A percentile compares a stretch with the other conserved stretches of the same genome.
These are phyloP conservation scores for Drosophila greeni DNA, from an alignment of 2,888 invertebrate genomes.

Conservation along the genomic window DNA sequence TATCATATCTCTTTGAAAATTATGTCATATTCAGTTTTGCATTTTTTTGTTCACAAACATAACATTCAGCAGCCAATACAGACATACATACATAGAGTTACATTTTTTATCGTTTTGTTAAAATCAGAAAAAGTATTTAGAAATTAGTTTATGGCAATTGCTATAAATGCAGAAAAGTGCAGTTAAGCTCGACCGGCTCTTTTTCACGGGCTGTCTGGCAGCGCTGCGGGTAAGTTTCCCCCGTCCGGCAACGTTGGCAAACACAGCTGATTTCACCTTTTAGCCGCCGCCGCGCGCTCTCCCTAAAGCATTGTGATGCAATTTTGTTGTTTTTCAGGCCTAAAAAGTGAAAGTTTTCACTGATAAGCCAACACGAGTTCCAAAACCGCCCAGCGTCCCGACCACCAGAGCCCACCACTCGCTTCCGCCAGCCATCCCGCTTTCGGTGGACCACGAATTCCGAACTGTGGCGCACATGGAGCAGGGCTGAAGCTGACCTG, in stretches of 20 bases:
- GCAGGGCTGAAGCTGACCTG: constrained; percentile 20
- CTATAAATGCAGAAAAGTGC: not conserved
- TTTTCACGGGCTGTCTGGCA: constrained; percentile 3
- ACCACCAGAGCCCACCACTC: not conserved
- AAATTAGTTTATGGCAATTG: not conserved
- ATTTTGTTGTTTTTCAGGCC: constrained; percentile 57
- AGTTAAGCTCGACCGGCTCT: not conserved
- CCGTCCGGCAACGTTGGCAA: constrained; percentile 1
- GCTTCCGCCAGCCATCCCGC: not conserved
- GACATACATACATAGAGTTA: not conserved
- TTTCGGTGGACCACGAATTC: not conserved
- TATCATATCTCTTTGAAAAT: not conserved
- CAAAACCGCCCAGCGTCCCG: constrained; percentile 16
- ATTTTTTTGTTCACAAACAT: not conserved
- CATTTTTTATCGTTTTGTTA: not conserved
- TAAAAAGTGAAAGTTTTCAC: constrained; percentile 67
- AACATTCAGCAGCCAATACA: not conserved
- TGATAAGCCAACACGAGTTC: constrained; percentile 22
- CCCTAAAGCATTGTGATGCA: constrained; percentile 62
- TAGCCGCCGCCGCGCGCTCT: constrained; percentile 32
- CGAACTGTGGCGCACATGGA: constrained; percentile 24
- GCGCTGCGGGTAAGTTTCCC: not conserved
- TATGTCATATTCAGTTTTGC: not conserved
- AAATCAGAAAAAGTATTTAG: not conserved
- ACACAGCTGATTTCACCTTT: constrained; percentile 30